These are phyloP conservation scores for Lepetodrilus schrolli DNA, from an alignment of 2,888 invertebrate species.

Conservation along the genomic window DNA sequence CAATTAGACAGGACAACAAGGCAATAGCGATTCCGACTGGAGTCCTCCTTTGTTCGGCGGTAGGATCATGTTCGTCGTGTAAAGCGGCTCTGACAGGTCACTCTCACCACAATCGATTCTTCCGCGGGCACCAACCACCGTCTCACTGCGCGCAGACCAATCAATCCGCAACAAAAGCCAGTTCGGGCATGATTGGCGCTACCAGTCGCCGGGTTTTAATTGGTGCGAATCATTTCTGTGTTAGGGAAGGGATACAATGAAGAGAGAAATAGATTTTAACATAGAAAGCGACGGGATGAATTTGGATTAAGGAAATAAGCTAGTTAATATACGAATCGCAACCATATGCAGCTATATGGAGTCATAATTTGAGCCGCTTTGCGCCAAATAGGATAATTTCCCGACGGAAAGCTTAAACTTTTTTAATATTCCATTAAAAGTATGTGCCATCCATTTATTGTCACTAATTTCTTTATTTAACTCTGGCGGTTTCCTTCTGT, in stretches of 20 bases:
- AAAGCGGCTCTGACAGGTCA: background rate
- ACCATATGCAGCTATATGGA: too few relatives aligned
- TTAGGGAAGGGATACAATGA: background rate
- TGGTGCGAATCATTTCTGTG: background rate
- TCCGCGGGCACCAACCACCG: background rate
- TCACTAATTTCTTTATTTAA: too few relatives aligned
- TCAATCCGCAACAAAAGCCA: constrained; percentile 17
- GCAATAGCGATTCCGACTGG: background rate
- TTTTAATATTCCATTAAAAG: too few relatives aligned
- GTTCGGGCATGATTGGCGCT: background rate
- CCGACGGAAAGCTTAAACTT: too few relatives aligned
- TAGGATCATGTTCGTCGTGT: background rate
- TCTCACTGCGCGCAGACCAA: background rate
- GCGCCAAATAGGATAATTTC: too few relatives aligned
- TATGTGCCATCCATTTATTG: too few relatives aligned
- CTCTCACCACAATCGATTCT: constrained; percentile 11
- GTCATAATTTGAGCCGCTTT: too few relatives aligned
- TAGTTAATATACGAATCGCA: background rate
- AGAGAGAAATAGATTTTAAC: background rate
- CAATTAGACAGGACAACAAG: constrained; percentile 12
- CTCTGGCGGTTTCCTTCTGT: too few relatives aligned
- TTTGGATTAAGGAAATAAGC: background rate
- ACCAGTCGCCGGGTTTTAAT: background rate
- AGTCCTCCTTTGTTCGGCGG: background rate
- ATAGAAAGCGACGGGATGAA: background rate